Evolutionary conservation across 1,140 invertebrate species (phyloP).

Genomic region (Pogonus chalceus): DNA sequence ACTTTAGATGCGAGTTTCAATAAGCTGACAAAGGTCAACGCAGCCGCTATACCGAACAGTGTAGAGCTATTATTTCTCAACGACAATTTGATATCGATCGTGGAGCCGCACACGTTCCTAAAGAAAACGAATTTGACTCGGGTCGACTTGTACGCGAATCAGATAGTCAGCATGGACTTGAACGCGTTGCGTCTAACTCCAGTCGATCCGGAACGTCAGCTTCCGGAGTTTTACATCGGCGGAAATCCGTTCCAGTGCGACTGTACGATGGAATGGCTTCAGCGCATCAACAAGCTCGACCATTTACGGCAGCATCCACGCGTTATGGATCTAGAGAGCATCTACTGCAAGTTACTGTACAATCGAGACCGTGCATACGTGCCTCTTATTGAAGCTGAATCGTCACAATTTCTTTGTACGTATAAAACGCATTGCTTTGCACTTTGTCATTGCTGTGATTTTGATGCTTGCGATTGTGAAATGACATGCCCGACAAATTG

Average conservation of each 20-base stretch:
- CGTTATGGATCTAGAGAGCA: slow-evolving; percentile 83
- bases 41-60: slow-evolving; percentile 61
- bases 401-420: slow-evolving; percentile 82
- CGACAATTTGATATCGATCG: slow-evolving; percentile 67
- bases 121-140: slow-evolving; percentile 72
- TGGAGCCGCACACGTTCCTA: slow-evolving; percentile 73
- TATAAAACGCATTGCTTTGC: slow-evolving; percentile 90
- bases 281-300: slow-evolving; percentile 66
- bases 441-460: slow-evolving; percentile 88
- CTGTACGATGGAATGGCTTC: slow-evolving; percentile 81
- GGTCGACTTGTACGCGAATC: slow-evolving; percentile 78
- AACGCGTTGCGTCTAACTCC: slow-evolving; percentile 64
- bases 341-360: slow-evolving; percentile 83
- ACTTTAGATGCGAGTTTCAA: slow-evolving; percentile 77
- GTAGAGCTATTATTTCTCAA: slow-evolving; percentile 72
- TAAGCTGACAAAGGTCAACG: slow-evolving; percentile 58
- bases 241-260: slow-evolving; percentile 82
- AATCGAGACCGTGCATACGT: slow-evolving; percentile 70
- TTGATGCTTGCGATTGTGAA: slow-evolving; percentile 90
- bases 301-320: slow-evolving; percentile 70
- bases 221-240: slow-evolving; percentile 79
- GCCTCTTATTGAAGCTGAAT: slow-evolving; percentile 70
- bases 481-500: slow-evolving; percentile 91
- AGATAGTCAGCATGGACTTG: slow-evolving; percentile 70
- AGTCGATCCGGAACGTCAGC: slow-evolving; percentile 51